Percentiles rank a stretch among this genome's conserved stretches.
Evolutionary conservation across 1,140 invertebrate genomes (phyloP).

Genomic region (Arctopsyche grandis): DNA sequence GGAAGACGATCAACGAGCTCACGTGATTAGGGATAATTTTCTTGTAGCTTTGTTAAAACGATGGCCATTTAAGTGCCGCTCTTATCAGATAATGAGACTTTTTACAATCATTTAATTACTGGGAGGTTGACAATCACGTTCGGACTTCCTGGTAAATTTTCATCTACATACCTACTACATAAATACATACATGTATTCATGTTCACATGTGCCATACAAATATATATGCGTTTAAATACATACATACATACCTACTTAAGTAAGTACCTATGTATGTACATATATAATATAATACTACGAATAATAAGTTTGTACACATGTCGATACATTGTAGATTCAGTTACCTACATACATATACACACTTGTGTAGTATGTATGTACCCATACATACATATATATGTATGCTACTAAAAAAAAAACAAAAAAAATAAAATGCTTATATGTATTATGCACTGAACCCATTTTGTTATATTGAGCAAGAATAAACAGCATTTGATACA

Average conservation of each 20-base stretch:
- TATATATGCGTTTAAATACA: not conserved
- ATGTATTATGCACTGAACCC: too few species aligned
- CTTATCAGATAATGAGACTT: conserved; percentile 22
- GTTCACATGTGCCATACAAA: not conserved
- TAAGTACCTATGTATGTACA: too few species aligned
- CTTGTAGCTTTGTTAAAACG: not conserved
- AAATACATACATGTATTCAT: not conserved
- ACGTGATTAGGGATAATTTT: not conserved
- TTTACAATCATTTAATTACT: conserved; percentile 19
- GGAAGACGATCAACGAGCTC: too few species aligned
- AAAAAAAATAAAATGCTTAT: too few species aligned
- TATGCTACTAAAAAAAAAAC: too few species aligned
- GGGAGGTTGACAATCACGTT: conserved; percentile 23
- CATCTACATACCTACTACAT: not conserved
- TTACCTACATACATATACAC: not conserved
- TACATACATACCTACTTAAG: not conserved
- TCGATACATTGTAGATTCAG: too few species aligned
- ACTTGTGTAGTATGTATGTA: not conserved
- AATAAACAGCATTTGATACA: too few species aligned
- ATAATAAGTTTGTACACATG: too few species aligned
- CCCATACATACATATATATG: not conserved
- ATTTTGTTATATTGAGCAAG: too few species aligned
- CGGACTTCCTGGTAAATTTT: conserved; percentile 24
- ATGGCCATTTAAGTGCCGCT: conserved; percentile 7
- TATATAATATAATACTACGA: too few species aligned